phyloP scores from a whole-genome alignment of 1,140 invertebrate genomes.

The Mylabris phalerata region DNA sequence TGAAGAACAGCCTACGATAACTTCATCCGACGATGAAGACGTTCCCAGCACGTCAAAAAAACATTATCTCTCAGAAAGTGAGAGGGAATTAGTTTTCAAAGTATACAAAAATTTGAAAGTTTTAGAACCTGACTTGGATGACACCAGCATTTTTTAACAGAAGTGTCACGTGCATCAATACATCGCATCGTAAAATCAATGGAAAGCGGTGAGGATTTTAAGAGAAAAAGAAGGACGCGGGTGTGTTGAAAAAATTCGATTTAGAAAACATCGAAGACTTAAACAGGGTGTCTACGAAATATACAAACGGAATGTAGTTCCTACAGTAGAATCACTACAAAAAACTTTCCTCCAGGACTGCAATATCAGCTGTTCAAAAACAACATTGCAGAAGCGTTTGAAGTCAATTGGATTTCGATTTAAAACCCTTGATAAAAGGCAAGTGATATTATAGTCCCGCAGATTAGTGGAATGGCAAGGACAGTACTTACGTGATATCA shows the following conservation, averaged over 20 bases:
- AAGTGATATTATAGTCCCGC: no score
- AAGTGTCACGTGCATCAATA: not conserved
- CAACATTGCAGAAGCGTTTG: not conserved
- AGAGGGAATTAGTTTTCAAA: no score
- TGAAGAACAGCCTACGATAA: no score
- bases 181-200: not conserved
- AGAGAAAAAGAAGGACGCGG: not conserved
- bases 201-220: not conserved
- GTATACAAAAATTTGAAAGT: not conserved
- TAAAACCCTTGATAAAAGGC: slow-evolving; percentile 2
- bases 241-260: no score
- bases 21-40: no score
- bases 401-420: not conserved
- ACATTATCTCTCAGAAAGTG: not conserved
- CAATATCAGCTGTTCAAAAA: not conserved
- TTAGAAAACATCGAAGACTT: no score
- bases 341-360: not conserved
- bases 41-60: no score
- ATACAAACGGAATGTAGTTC: not conserved
- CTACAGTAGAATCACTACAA: not conserved
- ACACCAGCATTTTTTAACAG: not conserved
- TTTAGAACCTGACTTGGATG: not conserved
- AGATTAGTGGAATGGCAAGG: no score
- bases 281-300: not conserved
- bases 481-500: not conserved